phyloP scores from a whole-genome alignment of 35 echinoderm and acorn worm species.

The Lytechinus variegatus region DNA sequence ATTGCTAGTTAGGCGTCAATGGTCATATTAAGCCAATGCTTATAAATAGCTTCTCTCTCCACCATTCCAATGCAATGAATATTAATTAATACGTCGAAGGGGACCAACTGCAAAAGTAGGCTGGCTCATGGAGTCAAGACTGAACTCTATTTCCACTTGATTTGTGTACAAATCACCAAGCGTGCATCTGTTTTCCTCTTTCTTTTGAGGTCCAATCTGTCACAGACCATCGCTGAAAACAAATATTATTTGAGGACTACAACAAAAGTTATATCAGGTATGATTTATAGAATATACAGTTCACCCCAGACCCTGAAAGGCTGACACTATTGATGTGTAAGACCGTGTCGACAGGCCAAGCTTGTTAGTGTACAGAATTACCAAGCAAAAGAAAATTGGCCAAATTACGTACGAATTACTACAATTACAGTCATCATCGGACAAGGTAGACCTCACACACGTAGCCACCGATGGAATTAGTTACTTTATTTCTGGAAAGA shows the following conservation, averaged over 20 bases:
- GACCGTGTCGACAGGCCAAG: background rate
- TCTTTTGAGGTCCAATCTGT: background rate
- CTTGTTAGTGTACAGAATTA: background rate
- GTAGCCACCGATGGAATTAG: background rate
- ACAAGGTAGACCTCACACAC: background rate
- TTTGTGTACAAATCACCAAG: background rate
- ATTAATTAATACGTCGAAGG: background rate
- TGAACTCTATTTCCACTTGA: background rate
- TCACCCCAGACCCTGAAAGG: background rate
- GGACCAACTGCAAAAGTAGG: background rate
- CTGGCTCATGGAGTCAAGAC: background rate
- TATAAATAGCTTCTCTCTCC: background rate
- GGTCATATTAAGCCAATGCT: background rate
- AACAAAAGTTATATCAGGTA: background rate
- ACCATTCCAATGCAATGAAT: background rate
- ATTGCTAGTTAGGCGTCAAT: background rate
- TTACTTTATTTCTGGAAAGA: background rate
- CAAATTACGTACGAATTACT: background rate
- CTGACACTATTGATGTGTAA: background rate
- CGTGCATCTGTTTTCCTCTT: background rate
- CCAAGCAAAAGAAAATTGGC: background rate
- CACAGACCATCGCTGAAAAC: conserved; percentile 10
- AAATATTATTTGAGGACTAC: conserved; percentile 5
- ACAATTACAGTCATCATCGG: background rate
- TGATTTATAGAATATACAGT: background rate